Conservation (phyloP, 2,113 vertebrate genomes). For the Martes martes region DNA sequence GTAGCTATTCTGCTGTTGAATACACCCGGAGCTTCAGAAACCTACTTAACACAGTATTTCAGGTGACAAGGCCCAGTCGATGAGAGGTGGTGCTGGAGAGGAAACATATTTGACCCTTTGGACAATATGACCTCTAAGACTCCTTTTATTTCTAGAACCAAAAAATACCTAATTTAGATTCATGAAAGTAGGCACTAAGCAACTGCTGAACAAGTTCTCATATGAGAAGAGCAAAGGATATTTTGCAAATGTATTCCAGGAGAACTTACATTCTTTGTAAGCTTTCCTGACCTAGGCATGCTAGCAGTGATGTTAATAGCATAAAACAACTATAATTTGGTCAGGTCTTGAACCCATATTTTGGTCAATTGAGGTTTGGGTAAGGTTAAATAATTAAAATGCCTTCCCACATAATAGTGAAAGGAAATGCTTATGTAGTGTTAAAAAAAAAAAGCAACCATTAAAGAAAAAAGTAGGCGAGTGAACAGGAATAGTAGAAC, state of each 20-base stretch:
- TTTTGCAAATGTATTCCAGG: background rate
- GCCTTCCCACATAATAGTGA: background rate
- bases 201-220: background rate
- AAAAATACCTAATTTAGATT: background rate
- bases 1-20: background rate
- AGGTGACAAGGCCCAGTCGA: background rate
- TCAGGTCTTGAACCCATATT: background rate
- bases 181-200: background rate
- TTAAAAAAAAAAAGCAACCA: background rate
- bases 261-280: background rate
- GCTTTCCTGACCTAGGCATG: background rate
- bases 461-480: background rate
- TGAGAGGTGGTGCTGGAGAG: background rate
- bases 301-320: background rate
- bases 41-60: background rate
- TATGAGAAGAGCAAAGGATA: background rate
- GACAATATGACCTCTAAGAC: background rate
- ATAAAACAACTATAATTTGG: background rate
- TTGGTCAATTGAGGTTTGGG: background rate
- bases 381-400: background rate
- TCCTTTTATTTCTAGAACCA: background rate
- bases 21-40: background rate
- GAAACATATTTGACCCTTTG: background rate
- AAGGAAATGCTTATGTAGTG: background rate
- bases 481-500: background rate